Base-by-base conservation (phyloP, 2,797 vertebrate genomes). In the Micromesistius poutassou region DNA sequence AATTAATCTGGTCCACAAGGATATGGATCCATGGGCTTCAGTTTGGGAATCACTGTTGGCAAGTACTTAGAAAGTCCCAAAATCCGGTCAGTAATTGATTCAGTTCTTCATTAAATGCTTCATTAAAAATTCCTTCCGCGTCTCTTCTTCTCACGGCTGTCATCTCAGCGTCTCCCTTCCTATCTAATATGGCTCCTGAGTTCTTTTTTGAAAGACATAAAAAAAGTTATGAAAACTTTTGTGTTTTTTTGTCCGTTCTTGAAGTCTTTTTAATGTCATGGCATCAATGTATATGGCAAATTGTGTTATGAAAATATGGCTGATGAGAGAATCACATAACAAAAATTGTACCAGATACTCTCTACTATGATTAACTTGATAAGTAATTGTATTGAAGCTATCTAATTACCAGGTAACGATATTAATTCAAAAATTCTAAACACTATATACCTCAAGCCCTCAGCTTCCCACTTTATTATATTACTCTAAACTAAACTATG, bases 161-260 rank as follows among this genome's bases (percentile, higher is more conserved):
- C 70, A 22, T 71, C 31, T n/a, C 30, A 74, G 66, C 74, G 83
- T 85, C 2, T 81, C 82, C 16, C 81, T 89, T 75, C 82, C 87
- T 90, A 87, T 89, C 89, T 92, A 92, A 93, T 94, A 94, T 93
- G 93, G 93, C 93, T 94, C 93, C 92, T 92, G 92, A 92, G 93
- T 93, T 89, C 91, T 83, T 91, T 82, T 73, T 92, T 88, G 78
- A 86, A 91, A 91, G 89, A 91, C 80, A 89, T 78, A 85, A 88
- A 89, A 89, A 84, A 90, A 92, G 90, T 84, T 77, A 90, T 91
- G 83, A 89, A 86, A 76, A 89, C 88, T 83, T 82, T 80, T 70
- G 79, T 89, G 82, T 81, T 83, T 87, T 87, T 84, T 81, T 75
- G 83, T 87, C 87, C 85, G 80, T 81, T 84, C 71, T 77, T 79